Percentiles rank a stretch among this genome's conserved stretches.
These are phyloP conservation scores for Cosmopolites sordidus DNA, from an alignment of 2,888 invertebrate species.

Conservation along the genomic window DNA sequence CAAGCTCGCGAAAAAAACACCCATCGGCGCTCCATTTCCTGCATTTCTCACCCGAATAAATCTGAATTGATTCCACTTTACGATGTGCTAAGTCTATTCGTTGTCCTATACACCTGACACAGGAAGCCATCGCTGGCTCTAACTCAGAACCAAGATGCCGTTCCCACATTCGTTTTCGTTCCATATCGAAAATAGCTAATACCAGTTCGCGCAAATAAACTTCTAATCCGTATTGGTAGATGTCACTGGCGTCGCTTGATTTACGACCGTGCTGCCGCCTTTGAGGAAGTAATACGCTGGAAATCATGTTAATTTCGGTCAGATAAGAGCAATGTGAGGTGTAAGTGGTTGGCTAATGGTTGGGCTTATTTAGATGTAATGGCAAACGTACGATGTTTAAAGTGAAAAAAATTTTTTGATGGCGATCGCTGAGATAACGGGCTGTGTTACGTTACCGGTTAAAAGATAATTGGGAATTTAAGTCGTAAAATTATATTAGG, in stretches of 20 bases:
- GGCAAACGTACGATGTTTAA: not conserved
- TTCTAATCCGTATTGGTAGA: slow-evolving; percentile 15
- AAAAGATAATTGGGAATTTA: not conserved
- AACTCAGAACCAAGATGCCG: slow-evolving; percentile 12
- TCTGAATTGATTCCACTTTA: not conserved
- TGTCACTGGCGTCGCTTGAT: slow-evolving; percentile 14
- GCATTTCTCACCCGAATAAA: too few species aligned
- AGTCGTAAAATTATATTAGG: not conserved
- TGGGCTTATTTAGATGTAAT: not conserved
- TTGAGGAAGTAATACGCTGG: slow-evolving; percentile 16
- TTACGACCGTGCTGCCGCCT: slow-evolving; percentile 14
- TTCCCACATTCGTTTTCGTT: slow-evolving; percentile 29
- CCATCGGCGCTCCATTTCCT: too few species aligned
- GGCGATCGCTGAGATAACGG: not conserved
- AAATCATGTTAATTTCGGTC: slow-evolving; percentile 20
- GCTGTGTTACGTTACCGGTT: too few species aligned
- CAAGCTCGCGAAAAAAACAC: too few species aligned
- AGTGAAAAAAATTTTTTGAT: not conserved
- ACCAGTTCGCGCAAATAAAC: slow-evolving; percentile 2
- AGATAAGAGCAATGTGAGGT: slow-evolving; percentile 6
- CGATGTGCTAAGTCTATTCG: slow-evolving; percentile 7
- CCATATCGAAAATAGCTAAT: too few species aligned
- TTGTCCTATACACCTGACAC: slow-evolving; percentile 1
- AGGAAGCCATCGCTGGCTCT: slow-evolving; percentile 5
- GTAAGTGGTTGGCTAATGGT: not conserved